phyloP scores from a whole-genome alignment of 1,140 invertebrate species.

The Drosophila parvula region DNA sequence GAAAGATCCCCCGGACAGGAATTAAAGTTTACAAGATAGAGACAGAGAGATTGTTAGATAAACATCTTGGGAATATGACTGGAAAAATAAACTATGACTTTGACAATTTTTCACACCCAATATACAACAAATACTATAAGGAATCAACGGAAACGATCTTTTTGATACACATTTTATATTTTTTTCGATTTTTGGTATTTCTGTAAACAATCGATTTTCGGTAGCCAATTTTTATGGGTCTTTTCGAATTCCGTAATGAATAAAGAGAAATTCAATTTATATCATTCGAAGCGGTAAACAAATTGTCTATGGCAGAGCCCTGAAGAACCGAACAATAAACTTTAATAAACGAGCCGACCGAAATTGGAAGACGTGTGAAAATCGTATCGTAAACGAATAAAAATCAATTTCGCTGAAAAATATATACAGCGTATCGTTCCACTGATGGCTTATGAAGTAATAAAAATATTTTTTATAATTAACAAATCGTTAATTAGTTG shows the following conservation, averaged over 20 bases:
- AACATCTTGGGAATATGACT: constrained; percentile 50
- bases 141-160: not conserved
- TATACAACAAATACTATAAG: not conserved
- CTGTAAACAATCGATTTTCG: constrained; percentile 30
- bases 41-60: constrained; percentile 5
- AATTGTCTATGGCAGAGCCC: constrained; percentile 16
- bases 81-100: constrained; percentile 48
- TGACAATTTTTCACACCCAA: constrained; percentile 5
- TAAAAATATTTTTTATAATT: constrained; percentile 43
- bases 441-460: constrained; percentile 28
- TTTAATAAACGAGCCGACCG: constrained; percentile 18
- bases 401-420: constrained; percentile 32
- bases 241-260: constrained; percentile 21
- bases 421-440: constrained; percentile 3
- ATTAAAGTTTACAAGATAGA: constrained; percentile 12
- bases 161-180: constrained; percentile 15
- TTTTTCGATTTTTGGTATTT: constrained; percentile 12
- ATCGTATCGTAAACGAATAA: constrained; percentile 37
- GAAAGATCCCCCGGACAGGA: constrained; percentile 15
- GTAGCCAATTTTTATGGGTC: constrained; percentile 12
- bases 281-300: constrained; percentile 40
- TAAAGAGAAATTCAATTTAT: constrained; percentile 35
- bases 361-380: constrained; percentile 42
- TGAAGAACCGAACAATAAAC: constrained; percentile 33
- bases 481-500: constrained; percentile 35